These are phyloP conservation scores for Acinonyx jubatus DNA, from an alignment of 2,113 vertebrate genomes.

Conservation along the genomic window DNA sequence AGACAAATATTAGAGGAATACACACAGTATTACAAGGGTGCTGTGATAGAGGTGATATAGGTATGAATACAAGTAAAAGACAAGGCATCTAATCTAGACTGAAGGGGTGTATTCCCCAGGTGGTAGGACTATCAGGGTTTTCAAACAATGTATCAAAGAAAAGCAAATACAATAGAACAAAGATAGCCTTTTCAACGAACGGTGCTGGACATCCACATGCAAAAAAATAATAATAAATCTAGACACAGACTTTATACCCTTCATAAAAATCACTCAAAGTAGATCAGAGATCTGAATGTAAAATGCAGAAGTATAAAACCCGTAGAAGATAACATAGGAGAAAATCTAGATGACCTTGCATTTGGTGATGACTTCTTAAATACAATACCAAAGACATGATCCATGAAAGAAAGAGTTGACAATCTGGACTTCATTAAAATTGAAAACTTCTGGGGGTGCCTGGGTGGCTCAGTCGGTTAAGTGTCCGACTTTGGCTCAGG, in stretches of 20 bases:
- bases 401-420: background rate
- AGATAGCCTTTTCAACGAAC: background rate
- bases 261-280: background rate
- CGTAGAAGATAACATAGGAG: background rate
- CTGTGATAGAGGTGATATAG: background rate
- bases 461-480: no score
- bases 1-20: background rate
- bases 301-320: background rate
- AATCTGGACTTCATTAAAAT: background rate
- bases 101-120: background rate
- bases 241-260: background rate
- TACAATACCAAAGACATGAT: background rate
- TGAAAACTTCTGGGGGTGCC: background rate
- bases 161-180: background rate
- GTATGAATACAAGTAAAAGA: no score
- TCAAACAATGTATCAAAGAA: background rate
- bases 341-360: background rate
- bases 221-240: background rate
- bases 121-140: background rate
- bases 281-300: background rate
- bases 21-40: background rate
- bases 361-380: background rate
- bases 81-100: background rate
- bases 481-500: no score
- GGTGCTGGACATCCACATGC: background rate